Conservation (phyloP, 1,140 invertebrate genomes). For the Dendrolimus kikuchii region DNA sequence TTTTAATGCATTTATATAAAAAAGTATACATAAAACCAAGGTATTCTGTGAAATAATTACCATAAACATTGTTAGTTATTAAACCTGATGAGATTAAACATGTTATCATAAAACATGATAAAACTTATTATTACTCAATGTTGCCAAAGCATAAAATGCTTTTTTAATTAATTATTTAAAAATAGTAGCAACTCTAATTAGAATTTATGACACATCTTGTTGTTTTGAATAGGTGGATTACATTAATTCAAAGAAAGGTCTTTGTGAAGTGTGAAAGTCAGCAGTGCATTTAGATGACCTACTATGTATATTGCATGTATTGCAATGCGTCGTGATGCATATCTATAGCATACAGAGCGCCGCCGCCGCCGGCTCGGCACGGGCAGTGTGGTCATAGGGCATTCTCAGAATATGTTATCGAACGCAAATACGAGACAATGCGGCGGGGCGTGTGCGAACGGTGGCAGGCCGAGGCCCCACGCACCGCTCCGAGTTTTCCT, state of each 20-base stretch:
- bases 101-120: no score
- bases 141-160: slow-evolving; percentile 20
- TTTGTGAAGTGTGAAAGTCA: slow-evolving; percentile 30
- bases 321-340: slow-evolving; percentile 12
- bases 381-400: slow-evolving; percentile 14
- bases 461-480: slow-evolving; percentile 23
- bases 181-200: slow-evolving; percentile 37
- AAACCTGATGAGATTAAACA: no score
- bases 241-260: slow-evolving; percentile 16
- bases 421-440: slow-evolving; percentile 16
- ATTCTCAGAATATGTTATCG: slow-evolving; percentile 20
- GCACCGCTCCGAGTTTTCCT: slow-evolving; percentile 51
- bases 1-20: no score
- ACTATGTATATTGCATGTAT: slow-evolving; percentile 24
- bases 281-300: slow-evolving; percentile 34
- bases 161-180: slow-evolving; percentile 6
- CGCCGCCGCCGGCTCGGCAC: slow-evolving; percentile 4
- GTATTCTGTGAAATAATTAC: no score
- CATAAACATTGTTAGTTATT: no score
- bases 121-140: slow-evolving; percentile 3
- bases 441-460: slow-evolving; percentile 27
- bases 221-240: slow-evolving; percentile 15
- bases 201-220: slow-evolving; percentile 18
- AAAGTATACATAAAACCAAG: no score
- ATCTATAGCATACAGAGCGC: not conserved